phyloP scores from a whole-genome alignment of 2,797 vertebrate species.

The Acanthornis magna region DNA sequence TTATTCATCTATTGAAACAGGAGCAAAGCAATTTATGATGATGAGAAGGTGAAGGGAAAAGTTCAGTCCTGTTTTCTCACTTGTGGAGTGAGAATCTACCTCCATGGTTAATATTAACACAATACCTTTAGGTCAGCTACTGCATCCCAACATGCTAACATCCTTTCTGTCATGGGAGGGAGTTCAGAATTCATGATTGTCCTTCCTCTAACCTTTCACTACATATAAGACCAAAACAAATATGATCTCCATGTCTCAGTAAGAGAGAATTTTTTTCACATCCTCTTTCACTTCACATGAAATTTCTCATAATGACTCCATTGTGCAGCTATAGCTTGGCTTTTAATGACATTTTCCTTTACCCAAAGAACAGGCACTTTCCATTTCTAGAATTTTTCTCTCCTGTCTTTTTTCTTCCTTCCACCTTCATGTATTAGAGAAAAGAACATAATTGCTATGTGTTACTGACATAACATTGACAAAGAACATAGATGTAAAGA shows the following conservation, averaged over 20 bases:
- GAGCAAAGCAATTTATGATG: not conserved
- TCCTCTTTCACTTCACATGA: constrained; percentile 73
- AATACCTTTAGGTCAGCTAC: not conserved
- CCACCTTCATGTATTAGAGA: not conserved
- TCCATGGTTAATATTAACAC: not conserved
- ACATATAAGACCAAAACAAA: constrained; percentile 67
- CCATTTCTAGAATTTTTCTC: constrained; percentile 40
- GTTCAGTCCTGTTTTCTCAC: not conserved
- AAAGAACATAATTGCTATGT: not conserved
- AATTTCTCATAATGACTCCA: constrained; percentile 70
- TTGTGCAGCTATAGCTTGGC: constrained; percentile 1
- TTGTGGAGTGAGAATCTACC: not conserved
- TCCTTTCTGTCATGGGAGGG: not conserved
- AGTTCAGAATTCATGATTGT: constrained; percentile 33
- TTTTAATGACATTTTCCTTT: constrained; percentile 37
- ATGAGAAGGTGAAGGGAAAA: not conserved
- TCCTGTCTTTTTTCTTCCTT: not conserved
- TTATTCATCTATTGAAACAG: not conserved
- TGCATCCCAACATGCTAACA: constrained; percentile 8
- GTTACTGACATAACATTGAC: not conserved
- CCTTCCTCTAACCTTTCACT: constrained; percentile 70
- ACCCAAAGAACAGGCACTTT: constrained; percentile 39
- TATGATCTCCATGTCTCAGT: constrained; percentile 12
- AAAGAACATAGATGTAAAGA: not conserved
- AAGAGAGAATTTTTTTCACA: constrained; percentile 67